Conservation (phyloP, 2,797 vertebrate species). For the Pseudopleuronectes americanus region DNA sequence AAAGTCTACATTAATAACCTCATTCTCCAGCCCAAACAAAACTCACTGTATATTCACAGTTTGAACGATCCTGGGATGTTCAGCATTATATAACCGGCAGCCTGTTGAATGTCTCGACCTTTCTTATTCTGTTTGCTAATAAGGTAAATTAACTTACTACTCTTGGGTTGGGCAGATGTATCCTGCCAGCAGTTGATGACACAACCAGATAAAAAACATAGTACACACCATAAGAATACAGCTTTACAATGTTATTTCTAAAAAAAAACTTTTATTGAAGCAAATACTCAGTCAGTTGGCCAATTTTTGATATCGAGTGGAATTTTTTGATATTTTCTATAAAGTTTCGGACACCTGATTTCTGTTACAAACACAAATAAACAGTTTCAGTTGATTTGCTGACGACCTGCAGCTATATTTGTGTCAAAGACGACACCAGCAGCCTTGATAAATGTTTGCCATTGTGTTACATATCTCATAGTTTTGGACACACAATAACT, state of each 20-base stretch:
- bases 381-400: conserved; percentile 6
- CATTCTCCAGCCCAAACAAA: conserved; percentile 21
- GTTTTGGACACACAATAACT: conserved; percentile 8
- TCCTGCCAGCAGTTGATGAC: conserved; percentile 20
- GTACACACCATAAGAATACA: conserved; percentile 10
- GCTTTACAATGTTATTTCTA: not conserved
- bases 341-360: not conserved
- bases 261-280: too few species aligned
- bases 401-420: conserved; percentile 15
- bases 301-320: not conserved
- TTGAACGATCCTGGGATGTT: conserved; percentile 31
- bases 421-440: conserved; percentile 21
- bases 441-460: conserved; percentile 67
- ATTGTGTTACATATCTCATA: conserved; percentile 21
- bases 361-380: not conserved
- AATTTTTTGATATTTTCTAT: not conserved
- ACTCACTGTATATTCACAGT: conserved; percentile 29
- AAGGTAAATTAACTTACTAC: conserved; percentile 23
- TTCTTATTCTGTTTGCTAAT: conserved; percentile 26
- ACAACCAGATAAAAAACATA: not conserved
- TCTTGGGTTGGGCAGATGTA: conserved; percentile 24
- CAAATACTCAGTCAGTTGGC: not conserved
- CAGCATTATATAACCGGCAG: conserved; percentile 23
- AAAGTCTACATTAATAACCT: conserved; percentile 65
- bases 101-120: conserved; percentile 10